phyloP scores from a whole-genome alignment of 2,113 vertebrate species.

The Rhabdomys dilectus region DNA sequence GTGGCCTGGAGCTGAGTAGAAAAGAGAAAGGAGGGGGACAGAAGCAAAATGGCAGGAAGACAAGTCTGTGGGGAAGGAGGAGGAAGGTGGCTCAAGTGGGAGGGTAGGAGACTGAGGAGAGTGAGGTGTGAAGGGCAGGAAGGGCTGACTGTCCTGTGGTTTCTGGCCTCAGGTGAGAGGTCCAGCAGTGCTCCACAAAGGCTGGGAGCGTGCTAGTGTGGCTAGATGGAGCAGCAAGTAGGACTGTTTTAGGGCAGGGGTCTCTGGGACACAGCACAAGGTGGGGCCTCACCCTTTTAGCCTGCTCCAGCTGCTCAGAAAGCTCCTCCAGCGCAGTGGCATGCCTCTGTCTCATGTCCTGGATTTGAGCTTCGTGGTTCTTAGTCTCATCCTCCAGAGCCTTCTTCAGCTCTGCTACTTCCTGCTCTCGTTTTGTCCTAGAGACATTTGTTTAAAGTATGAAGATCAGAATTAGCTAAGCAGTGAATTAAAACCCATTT shows the following conservation, averaged over 20 bases:
- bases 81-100: fast-evolving
- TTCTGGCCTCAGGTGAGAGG: not conserved
- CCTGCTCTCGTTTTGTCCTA: conserved; percentile 97
- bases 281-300: conserved; percentile 92
- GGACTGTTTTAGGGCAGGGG: fast-evolving
- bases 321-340: conserved; percentile 94
- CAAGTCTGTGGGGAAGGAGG: not conserved
- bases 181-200: not conserved
- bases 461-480: not conserved
- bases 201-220: not conserved
- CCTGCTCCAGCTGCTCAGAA: conserved; percentile 97
- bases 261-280: fast-evolving
- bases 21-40: not conserved
- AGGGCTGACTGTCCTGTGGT: not conserved
- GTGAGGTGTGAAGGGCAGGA: not conserved
- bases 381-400: conserved; percentile 97
- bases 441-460: conserved; percentile 16
- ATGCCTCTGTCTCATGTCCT: conserved; percentile 97
- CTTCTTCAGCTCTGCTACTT: conserved; percentile 98
- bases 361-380: conserved; percentile 97
- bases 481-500: not conserved
- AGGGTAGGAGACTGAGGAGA: not conserved
- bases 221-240: fast-evolving
- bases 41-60: not conserved
- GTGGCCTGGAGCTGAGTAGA: not conserved